Evolutionary conservation across 2,888 invertebrate genomes (phyloP).

Genomic region (Rhogogaster chlorosoma): DNA sequence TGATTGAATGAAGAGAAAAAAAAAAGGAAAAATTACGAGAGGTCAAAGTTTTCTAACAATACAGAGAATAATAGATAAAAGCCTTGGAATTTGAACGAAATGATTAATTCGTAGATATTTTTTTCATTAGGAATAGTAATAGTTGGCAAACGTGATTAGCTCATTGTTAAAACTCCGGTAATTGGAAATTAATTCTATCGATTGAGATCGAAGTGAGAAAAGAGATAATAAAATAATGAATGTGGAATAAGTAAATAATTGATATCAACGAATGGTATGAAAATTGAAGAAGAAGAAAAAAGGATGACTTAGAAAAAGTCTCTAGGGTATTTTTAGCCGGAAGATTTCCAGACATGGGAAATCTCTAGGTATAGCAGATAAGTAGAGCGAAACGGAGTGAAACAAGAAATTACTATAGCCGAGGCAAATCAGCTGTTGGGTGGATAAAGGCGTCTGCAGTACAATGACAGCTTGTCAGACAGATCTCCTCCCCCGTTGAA

Average conservation of each 20-base stretch:
- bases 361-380: background rate
- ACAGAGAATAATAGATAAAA: background rate
- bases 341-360: background rate
- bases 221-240: background rate
- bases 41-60: background rate
- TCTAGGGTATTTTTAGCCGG: slow-evolving; percentile 25
- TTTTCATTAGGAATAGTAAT: background rate
- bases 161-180: background rate
- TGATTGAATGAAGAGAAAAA: background rate
- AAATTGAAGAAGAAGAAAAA: background rate
- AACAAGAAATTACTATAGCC: background rate
- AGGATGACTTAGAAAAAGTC: background rate
- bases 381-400: background rate
- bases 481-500: slow-evolving; percentile 4
- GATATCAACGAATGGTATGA: background rate
- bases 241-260: background rate
- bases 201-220: background rate
- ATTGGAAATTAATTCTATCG: background rate
- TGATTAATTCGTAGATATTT: background rate
- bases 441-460: slow-evolving; percentile 39
- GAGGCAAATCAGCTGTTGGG: slow-evolving; percentile 7
- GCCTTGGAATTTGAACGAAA: background rate
- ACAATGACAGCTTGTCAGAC: slow-evolving; percentile 28
- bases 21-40: background rate
- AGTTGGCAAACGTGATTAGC: background rate